phyloP scores from a whole-genome alignment of 1,140 invertebrate genomes.

The Tetramorium alpestre region DNA sequence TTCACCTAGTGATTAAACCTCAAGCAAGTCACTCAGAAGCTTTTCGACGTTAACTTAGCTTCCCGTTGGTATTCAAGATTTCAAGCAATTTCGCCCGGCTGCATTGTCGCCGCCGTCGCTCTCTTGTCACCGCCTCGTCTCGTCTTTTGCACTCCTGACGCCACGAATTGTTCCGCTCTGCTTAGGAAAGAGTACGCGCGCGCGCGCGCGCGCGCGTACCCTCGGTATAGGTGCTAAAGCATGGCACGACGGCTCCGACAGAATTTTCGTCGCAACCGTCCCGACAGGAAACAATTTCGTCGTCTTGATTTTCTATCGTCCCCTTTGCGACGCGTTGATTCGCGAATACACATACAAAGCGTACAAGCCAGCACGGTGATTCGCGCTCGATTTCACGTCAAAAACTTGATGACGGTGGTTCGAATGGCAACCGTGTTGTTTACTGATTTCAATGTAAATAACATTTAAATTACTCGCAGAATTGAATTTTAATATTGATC shows the following conservation, averaged over 20 bases:
- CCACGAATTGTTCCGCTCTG: conserved; percentile 64
- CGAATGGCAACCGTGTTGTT: conserved; percentile 26
- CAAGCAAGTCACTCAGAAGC: conserved; percentile 79
- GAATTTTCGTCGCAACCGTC: conserved; percentile 58
- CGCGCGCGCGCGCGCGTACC: neutral
- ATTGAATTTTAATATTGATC: conserved; percentile 8
- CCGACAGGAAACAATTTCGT: conserved; percentile 61
- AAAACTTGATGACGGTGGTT: conserved; percentile 10
- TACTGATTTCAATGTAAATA: conserved; percentile 15
- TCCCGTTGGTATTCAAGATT: conserved; percentile 73
- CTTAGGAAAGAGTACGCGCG: conserved; percentile 52
- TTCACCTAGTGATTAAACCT: conserved; percentile 78
- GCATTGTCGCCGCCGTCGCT: conserved; percentile 62
- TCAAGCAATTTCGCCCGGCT: conserved; percentile 69
- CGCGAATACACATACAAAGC: conserved; percentile 19
- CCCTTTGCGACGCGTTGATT: conserved; percentile 60
- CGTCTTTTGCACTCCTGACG: conserved; percentile 35
- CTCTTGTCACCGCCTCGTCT: conserved; percentile 29
- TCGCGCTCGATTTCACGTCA: conserved; percentile 31
- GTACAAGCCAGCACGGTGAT: neutral
- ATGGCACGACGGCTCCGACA: conserved; percentile 12
- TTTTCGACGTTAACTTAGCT: conserved; percentile 76
- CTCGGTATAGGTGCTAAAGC: conserved; percentile 38
- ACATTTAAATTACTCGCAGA: conserved; percentile 6
- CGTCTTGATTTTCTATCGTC: conserved; percentile 59